A percentile compares a stretch with the other conserved stretches of the same genome.
phyloP scores from a whole-genome alignment of 2,797 vertebrate genomes.

The Sorex maritimensis region DNA sequence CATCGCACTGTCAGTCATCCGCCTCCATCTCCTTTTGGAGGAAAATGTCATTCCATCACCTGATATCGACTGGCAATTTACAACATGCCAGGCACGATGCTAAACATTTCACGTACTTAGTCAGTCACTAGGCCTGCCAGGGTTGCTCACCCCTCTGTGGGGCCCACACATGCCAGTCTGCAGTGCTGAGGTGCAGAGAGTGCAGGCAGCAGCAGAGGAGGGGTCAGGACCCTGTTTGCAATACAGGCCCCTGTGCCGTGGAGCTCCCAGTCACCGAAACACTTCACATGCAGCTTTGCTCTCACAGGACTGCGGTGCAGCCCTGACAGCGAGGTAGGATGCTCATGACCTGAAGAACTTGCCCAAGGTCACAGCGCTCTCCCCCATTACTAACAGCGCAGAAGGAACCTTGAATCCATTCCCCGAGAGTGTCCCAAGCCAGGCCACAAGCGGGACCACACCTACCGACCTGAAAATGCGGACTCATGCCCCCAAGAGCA shows the following conservation, averaged over 20 bases:
- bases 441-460: not conserved
- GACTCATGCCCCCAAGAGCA: not conserved
- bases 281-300: not conserved
- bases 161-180: too few relatives aligned
- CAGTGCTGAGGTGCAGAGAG: too few relatives aligned
- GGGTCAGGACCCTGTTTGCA: too few relatives aligned
- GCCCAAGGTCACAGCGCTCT: conserved; percentile 10
- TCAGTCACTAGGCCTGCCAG: too few relatives aligned
- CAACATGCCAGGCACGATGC: not conserved
- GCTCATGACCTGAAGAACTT: not conserved
- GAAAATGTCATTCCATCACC: not conserved
- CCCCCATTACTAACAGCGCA: not conserved
- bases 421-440: not conserved
- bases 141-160: too few relatives aligned
- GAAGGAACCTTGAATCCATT: not conserved
- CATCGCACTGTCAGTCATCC: not conserved
- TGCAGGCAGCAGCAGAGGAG: too few relatives aligned
- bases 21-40: not conserved
- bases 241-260: too few relatives aligned
- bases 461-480: not conserved
- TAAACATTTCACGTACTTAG: not conserved
- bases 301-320: not conserved
- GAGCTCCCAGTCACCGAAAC: not conserved
- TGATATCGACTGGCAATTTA: not conserved
- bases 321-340: not conserved